Evolutionary conservation across 2,888 invertebrate genomes (phyloP).

Genomic region (Thyatira batis): DNA sequence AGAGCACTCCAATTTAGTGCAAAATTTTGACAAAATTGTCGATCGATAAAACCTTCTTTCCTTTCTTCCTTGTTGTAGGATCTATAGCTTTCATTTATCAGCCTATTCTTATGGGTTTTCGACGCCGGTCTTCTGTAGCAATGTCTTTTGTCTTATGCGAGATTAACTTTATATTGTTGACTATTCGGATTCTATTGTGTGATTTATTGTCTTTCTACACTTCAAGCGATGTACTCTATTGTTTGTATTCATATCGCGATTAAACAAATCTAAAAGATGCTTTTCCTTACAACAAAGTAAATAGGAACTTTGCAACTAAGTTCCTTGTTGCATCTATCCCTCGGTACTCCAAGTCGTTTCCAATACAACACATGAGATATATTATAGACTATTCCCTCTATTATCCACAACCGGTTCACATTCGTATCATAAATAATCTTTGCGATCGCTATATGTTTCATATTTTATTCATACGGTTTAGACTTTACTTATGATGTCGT

Average conservation of each 20-base stretch:
- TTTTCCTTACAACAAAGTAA: background rate
- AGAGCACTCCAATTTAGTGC: constrained; percentile 53
- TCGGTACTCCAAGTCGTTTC: background rate
- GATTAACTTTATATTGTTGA: constrained; percentile 40
- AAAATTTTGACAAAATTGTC: constrained; percentile 51
- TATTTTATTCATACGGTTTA: constrained; percentile 39
- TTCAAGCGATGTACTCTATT: background rate
- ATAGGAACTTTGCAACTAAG: background rate
- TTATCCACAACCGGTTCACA: constrained; percentile 33
- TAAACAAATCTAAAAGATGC: too few relatives aligned
- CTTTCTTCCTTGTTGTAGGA: constrained; percentile 10
- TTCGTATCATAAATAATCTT: constrained; percentile 41
- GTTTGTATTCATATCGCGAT: too few relatives aligned
- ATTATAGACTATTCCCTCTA: constrained; percentile 38
- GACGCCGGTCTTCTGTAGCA: constrained; percentile 34
- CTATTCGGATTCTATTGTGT: constrained; percentile 39
- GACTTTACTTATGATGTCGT: constrained; percentile 6
- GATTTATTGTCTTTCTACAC: constrained; percentile 53
- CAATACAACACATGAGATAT: constrained; percentile 29
- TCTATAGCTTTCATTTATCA: constrained; percentile 41
- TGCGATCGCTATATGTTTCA: constrained; percentile 27
- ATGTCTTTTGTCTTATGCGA: constrained; percentile 54
- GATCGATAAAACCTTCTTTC: constrained; percentile 37
- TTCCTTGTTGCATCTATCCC: background rate
- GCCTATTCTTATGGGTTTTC: constrained; percentile 34